A percentile compares a stretch with the other conserved stretches of the same genome.
These are phyloP conservation scores for Monoplex corrugatus DNA, from an alignment of 2,888 invertebrate genomes.

Conservation along the genomic window DNA sequence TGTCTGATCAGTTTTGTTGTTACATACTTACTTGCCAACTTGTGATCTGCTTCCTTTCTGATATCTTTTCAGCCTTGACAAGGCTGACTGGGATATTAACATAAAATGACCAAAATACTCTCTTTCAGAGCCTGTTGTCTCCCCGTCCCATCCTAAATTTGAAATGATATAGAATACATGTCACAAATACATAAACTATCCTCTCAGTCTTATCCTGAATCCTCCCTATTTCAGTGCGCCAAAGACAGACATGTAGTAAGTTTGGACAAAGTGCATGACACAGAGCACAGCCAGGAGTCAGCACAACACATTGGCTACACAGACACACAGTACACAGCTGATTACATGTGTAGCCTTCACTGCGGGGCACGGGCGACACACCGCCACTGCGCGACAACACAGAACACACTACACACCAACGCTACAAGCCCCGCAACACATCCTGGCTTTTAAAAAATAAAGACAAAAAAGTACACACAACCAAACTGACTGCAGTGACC, in stretches of 20 bases:
- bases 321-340: slow-evolving; percentile 26
- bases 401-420: slow-evolving; percentile 41
- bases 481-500: no score
- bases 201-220: no score
- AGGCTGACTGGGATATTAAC: no score
- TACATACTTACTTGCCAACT: no score
- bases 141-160: no score
- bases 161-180: no score
- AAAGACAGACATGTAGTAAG: neutral
- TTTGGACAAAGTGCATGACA: slow-evolving; percentile 20
- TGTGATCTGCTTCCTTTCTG: no score
- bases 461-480: slow-evolving; percentile 15
- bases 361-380: slow-evolving; percentile 36
- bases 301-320: slow-evolving; percentile 44
- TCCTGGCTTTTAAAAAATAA: slow-evolving; percentile 36
- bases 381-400: slow-evolving; percentile 42
- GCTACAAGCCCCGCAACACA: slow-evolving; percentile 49
- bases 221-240: no score
- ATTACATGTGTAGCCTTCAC: slow-evolving; percentile 36
- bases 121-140: no score
- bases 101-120: no score
- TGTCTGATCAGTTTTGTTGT: no score
- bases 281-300: slow-evolving; percentile 45
- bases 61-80: no score
- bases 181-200: neutral